phyloP scores from a whole-genome alignment of 2,113 vertebrate species.

The Microtus oregoni region DNA sequence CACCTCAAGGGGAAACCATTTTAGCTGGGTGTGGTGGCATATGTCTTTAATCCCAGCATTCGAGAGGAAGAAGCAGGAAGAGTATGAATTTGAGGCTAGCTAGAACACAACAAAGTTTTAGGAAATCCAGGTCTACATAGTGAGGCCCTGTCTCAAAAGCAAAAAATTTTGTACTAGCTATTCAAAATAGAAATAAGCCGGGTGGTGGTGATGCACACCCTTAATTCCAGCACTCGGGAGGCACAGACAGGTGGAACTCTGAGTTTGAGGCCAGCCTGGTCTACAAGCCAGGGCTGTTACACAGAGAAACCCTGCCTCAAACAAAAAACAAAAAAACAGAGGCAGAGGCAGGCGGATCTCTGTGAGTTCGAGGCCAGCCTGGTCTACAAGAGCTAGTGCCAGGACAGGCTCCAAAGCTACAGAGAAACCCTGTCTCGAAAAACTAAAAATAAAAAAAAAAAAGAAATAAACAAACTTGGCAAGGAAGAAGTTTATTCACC shows the following conservation, averaged over 20 bases:
- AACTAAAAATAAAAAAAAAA: not conserved
- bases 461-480: not conserved
- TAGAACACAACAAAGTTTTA: not conserved
- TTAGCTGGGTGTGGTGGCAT: not conserved
- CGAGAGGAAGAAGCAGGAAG: not conserved
- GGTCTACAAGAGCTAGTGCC: too few species aligned
- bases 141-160: not conserved
- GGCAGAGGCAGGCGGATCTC: too few species aligned
- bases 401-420: too few species aligned
- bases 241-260: too few species aligned
- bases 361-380: too few species aligned
- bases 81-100: not conserved
- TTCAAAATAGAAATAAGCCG: not conserved
- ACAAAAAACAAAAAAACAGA: not conserved
- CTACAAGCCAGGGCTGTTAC: too few species aligned
- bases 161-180: not conserved
- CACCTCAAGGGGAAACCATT: not conserved
- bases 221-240: too few species aligned
- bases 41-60: not conserved
- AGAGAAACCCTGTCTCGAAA: too few species aligned
- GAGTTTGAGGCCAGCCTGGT: too few species aligned
- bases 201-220: too few species aligned
- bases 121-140: not conserved
- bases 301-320: too few species aligned
- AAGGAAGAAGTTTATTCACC: not conserved